Base-by-base conservation (phyloP, 1,140 invertebrate species). In the Meloidogyne floridensis region DNA sequence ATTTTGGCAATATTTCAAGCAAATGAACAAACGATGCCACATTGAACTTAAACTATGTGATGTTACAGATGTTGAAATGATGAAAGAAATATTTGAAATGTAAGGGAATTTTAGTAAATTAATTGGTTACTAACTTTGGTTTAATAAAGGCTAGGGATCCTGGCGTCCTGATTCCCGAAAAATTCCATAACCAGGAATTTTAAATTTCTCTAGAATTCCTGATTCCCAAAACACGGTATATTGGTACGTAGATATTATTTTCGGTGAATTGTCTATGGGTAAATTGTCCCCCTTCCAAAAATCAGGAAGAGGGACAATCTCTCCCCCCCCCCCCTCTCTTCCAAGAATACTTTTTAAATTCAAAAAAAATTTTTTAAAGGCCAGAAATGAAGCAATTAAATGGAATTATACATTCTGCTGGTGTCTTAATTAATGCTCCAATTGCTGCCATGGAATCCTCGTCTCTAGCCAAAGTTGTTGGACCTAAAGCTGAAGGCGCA, bases 371-470 rank as follows among this genome's bases (percentile, higher is more conserved):
- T 47, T 47, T 47, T 47, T 71, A 18, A 18, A 71, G 72, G 72
- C 43, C 72, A 47, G 43, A 74, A 47, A 74, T 74, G 72, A 0
- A n/a, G 2, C 18, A 74, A 15, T n/a, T 74, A 54, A 54, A 74
- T n/a, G 72, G 72, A 74, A 54, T 74, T 47, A 18, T 74, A 18
- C 72, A 74, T n/a, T 74, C 72, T 47, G 72, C 72, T 3, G 72
- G 72, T 47, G 8, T 74, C 7, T 54, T 74, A 54, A 47, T 74
- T 7, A 74, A 74, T 18, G 72, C 72, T 0, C 72, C 72, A 54
- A 15, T 74, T 0, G 18, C 18, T 54, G 72, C 72, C 5, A 74
- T 54, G 72, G 72, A 74, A 15, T n/a, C 18, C 15, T 54, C 13
- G n/a, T 51, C 72, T 7, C 15, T 54, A 7, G 10, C 4, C n/a